Percentiles rank a stretch among this genome's conserved stretches.
phyloP scores from a whole-genome alignment of 2,888 invertebrate genomes.

The Limulus polyphemus region DNA sequence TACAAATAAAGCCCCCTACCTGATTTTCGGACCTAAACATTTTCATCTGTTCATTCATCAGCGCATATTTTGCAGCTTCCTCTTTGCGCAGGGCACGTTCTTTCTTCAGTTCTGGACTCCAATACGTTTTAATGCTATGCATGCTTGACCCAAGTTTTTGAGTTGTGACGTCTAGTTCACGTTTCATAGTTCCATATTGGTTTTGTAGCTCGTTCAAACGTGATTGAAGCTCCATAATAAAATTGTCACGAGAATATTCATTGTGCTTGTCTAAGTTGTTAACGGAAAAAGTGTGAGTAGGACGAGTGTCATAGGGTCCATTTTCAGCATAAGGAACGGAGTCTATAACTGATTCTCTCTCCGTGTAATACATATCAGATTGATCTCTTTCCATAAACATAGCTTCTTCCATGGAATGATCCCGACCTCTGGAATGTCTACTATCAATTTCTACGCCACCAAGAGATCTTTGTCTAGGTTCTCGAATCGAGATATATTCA shows the following conservation, averaged over 20 bases:
- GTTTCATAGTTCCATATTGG: constrained; percentile 78
- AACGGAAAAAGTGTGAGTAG: too few species aligned
- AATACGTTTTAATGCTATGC: constrained; percentile 99
- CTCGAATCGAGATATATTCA: constrained; percentile 69
- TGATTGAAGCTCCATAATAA: constrained; percentile 75
- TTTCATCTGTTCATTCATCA: constrained; percentile 92
- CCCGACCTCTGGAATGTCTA: constrained; percentile 36
- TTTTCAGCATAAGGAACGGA: constrained; percentile 7
- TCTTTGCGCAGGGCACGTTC: constrained; percentile 92
- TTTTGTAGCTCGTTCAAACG: constrained; percentile 89
- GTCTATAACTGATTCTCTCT: constrained; percentile 14
- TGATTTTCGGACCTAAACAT: constrained; percentile 91
- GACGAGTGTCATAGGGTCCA: too few species aligned
- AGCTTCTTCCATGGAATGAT: constrained; percentile 51
- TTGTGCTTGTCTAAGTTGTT: too few species aligned
- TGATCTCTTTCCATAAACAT: constrained; percentile 21
- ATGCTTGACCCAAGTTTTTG: constrained; percentile 96
- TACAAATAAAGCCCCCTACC: constrained; percentile 47
- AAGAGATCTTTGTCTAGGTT: constrained; percentile 51
- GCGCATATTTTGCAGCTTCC: constrained; percentile 91
- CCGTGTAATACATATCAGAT: constrained; percentile 12
- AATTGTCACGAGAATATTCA: constrained; percentile 43
- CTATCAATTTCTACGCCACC: constrained; percentile 39
- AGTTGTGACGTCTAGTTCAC: constrained; percentile 87
- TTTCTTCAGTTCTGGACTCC: constrained; percentile 99